Evolutionary conservation across 2,113 vertebrate species (phyloP).

Genomic region (Rhabdornis inornatus): DNA sequence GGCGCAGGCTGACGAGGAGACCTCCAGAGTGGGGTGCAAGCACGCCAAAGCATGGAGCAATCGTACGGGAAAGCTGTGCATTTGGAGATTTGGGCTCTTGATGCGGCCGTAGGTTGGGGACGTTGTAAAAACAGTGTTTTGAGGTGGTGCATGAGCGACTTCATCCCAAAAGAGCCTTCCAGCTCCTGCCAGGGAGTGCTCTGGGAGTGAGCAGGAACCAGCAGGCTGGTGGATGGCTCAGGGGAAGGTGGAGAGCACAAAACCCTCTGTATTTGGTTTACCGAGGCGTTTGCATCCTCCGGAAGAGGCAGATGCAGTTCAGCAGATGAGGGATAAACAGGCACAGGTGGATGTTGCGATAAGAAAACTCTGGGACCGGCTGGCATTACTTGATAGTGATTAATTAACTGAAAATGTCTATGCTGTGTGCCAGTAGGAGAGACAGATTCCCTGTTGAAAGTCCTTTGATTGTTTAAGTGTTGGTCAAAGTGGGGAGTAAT

Average conservation of each 20-base stretch:
- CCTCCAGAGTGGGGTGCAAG: not conserved
- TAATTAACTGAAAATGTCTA: not conserved
- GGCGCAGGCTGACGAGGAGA: not conserved
- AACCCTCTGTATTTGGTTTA: not conserved
- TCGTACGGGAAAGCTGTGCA: not conserved
- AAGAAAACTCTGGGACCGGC: conserved; percentile 7
- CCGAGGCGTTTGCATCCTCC: not conserved
- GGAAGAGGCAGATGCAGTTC: not conserved
- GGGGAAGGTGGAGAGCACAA: not conserved
- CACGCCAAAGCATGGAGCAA: not conserved
- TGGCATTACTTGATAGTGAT: not conserved
- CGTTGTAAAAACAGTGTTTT: not conserved
- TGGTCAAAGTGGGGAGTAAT: not conserved
- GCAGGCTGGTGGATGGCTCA: not conserved
- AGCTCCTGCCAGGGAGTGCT: not conserved
- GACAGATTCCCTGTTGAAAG: not conserved
- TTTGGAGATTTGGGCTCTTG: not conserved
- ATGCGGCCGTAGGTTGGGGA: not conserved
- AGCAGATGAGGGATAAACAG: not conserved
- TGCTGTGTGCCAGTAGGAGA: not conserved
- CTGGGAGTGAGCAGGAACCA: not conserved
- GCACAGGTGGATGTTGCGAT: not conserved
- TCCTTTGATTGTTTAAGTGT: not conserved
- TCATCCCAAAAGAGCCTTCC: not conserved
- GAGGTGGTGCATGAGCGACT: not conserved